Evolutionary conservation across 2,888 invertebrate species (phyloP).

Genomic region (Drepana falcataria): DNA sequence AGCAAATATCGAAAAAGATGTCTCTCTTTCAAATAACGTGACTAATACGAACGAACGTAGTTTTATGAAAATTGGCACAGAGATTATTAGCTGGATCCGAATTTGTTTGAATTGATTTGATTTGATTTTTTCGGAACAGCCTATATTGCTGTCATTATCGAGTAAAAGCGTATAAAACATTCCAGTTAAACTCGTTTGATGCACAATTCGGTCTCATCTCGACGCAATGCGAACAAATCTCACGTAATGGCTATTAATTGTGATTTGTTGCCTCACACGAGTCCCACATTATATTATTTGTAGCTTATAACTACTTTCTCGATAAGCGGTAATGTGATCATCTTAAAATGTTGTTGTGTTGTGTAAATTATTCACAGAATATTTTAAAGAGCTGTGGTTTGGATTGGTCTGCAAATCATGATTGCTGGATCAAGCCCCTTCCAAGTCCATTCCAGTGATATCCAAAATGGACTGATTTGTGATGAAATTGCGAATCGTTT

Average conservation of each 20-base stretch:
- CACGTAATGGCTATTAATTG: conserved; percentile 13
- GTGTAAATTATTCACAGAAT: not conserved
- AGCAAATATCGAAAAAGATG: too few relatives aligned
- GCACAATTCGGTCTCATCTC: conserved; percentile 5
- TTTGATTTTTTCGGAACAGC: not conserved
- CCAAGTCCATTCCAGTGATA: too few relatives aligned
- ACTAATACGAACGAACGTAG: not conserved
- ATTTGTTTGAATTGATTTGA: too few relatives aligned
- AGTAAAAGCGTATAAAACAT: not conserved
- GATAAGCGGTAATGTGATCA: not conserved
- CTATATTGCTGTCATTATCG: not conserved
- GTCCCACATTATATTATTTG: conserved; percentile 21
- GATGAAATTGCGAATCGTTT: too few relatives aligned
- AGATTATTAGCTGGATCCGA: too few relatives aligned
- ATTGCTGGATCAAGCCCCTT: too few relatives aligned
- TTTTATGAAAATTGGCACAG: not conserved
- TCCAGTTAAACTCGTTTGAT: not conserved
- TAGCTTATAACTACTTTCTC: conserved; percentile 22
- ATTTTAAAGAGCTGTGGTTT: too few relatives aligned
- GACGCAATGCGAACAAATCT: conserved; percentile 4
- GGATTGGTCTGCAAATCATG: too few relatives aligned
- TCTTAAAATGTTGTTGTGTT: not conserved
- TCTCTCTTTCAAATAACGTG: not conserved
- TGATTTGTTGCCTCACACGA: conserved; percentile 13
- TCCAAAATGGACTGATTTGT: too few relatives aligned